A percentile compares a stretch with the other conserved stretches of the same genome.
These are phyloP conservation scores for Lepidurus couesii DNA, from an alignment of 1,140 invertebrate genomes.

Conservation along the genomic window DNA sequence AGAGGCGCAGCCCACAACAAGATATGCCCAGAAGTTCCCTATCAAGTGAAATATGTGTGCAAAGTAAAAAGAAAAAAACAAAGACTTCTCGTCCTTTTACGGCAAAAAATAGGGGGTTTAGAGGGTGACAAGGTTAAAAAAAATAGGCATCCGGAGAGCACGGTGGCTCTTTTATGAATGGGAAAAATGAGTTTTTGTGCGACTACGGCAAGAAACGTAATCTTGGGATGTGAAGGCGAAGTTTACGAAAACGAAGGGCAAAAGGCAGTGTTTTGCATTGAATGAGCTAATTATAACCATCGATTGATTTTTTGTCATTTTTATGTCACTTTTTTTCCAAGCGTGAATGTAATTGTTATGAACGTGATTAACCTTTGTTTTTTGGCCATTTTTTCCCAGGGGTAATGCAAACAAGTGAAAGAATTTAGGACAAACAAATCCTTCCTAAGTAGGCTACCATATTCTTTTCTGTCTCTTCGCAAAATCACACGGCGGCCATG, in stretches of 20 bases:
- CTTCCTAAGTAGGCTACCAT: slow-evolving; percentile 4
- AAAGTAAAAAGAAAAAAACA: neutral
- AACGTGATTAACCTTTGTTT: slow-evolving; percentile 22
- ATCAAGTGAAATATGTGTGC: slow-evolving; percentile 21
- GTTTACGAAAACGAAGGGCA: neutral
- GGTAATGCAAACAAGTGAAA: neutral
- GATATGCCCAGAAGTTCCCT: slow-evolving; percentile 13
- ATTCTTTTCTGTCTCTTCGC: neutral
- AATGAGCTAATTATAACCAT: slow-evolving; percentile 20
- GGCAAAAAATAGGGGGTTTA: slow-evolving; percentile 16
- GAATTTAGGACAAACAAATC: neutral
- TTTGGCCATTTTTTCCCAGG: neutral
- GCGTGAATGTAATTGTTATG: slow-evolving; percentile 11
- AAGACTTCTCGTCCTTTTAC: slow-evolving; percentile 14
- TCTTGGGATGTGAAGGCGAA: neutral
- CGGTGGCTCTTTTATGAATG: neutral
- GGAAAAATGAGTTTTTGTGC: slow-evolving; percentile 15
- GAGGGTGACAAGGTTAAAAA: slow-evolving; percentile 4
- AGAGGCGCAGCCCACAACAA: neutral
- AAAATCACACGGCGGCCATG: slow-evolving; percentile 8
- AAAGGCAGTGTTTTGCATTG: slow-evolving; percentile 3
- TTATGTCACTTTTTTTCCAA: slow-evolving; percentile 9
- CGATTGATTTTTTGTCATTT: slow-evolving; percentile 5
- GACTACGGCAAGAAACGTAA: slow-evolving; percentile 11
- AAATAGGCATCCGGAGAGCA: neutral